Percentiles rank a stretch among this genome's conserved stretches.
These are phyloP conservation scores for Zoroaster sp. DNA, from an alignment of 53 echinoderm and acorn worm species.

Conservation along the genomic window DNA sequence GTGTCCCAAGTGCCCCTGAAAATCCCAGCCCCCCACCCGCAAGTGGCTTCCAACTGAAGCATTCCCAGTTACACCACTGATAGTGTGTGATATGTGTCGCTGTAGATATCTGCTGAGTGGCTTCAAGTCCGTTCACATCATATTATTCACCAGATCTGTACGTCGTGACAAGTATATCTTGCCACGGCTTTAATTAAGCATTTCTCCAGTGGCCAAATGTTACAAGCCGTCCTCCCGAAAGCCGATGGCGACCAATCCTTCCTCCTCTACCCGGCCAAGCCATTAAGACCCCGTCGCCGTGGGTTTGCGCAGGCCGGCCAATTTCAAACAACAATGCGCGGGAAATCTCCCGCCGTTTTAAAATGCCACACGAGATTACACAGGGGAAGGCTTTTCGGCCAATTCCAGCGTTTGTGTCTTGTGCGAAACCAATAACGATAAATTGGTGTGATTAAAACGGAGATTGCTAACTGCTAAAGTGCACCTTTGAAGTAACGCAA, in stretches of 20 bases:
- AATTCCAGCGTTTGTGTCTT: slow-evolving; percentile 21
- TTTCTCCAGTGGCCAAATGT: no score
- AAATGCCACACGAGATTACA: slow-evolving; percentile 18
- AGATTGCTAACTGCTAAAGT: not conserved
- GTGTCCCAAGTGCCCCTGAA: no score
- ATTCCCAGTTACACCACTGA: no score
- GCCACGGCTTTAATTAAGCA: no score
- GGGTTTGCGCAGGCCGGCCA: not conserved
- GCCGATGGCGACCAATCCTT: not conserved
- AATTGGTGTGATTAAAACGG: slow-evolving; percentile 30
- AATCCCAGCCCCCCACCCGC: no score
- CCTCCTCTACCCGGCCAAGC: not conserved
- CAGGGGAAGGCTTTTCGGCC: slow-evolving; percentile 11
- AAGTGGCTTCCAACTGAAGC: no score
- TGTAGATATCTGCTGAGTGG: no score
- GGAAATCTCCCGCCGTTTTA: slow-evolving; percentile 7
- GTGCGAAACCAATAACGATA: slow-evolving; percentile 28
- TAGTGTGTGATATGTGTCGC: no score
- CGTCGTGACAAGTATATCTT: no score
- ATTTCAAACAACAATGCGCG: slow-evolving; percentile 26
- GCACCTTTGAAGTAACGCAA: not conserved
- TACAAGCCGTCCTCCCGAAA: not conserved
- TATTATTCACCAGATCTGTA: no score
- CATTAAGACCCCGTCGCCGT: slow-evolving; percentile 6
- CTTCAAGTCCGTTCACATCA: not conserved